Evolutionary conservation across 2,888 invertebrate species (phyloP).

Genomic region (Syrista parreyssii): DNA sequence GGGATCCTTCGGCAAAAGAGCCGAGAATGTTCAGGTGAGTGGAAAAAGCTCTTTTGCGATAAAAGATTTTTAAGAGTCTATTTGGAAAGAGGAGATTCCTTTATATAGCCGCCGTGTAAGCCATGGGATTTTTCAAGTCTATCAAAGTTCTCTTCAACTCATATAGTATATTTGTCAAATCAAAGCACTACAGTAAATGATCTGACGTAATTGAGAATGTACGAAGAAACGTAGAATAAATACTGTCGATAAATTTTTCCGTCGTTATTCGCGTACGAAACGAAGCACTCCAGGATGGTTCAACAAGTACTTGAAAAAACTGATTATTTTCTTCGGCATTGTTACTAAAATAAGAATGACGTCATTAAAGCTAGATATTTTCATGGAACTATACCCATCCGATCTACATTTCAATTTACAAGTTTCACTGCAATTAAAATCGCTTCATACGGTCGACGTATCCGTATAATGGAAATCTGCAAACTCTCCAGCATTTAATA

Average conservation of each 20-base stretch:
- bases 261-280: background rate
- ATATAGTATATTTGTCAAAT: background rate
- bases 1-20: background rate
- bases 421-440: conserved; percentile 21
- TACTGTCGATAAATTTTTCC: background rate
- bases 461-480: conserved; percentile 17
- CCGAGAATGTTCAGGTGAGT: background rate
- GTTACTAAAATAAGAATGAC: background rate
- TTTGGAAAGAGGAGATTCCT: background rate
- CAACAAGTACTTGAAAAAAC: background rate
- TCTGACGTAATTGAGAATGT: background rate
- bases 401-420: conserved; percentile 19
- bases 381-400: background rate
- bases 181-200: background rate
- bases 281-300: background rate
- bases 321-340: background rate
- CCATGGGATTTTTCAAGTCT: background rate
- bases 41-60: background rate
- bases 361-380: background rate
- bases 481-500: conserved; percentile 3
- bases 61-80: background rate
- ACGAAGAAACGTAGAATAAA: background rate
- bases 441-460: conserved; percentile 18
- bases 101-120: background rate
- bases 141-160: background rate